A percentile compares a stretch with the other conserved stretches of the same genome.
Conservation (phyloP, 2,113 vertebrate genomes). For the Neogale vison region DNA sequence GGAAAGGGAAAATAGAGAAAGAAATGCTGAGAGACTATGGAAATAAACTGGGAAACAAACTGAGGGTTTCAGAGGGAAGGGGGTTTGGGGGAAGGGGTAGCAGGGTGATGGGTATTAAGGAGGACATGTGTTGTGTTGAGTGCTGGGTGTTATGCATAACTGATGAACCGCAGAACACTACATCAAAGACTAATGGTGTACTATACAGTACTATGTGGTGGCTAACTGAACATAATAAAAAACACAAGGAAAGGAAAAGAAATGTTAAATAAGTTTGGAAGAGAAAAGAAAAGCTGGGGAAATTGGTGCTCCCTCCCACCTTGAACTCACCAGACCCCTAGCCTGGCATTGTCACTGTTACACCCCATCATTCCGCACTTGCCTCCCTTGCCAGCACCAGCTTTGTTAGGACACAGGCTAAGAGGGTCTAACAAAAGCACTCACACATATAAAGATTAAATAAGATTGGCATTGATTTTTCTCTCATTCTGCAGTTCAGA, state of each 20-base stretch:
- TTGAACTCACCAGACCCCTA: neutral
- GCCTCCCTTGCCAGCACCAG: neutral
- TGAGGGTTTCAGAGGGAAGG: too few species aligned
- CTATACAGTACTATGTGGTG: neutral
- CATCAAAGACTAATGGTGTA: too few species aligned
- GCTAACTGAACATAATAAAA: too few species aligned
- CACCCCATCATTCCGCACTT: neutral
- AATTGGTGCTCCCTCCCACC: neutral
- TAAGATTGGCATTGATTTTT: neutral
- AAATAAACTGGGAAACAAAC: too few species aligned
- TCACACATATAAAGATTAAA: neutral
- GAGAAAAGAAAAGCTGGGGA: neutral
- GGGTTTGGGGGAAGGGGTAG: too few species aligned
- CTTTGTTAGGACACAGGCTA: neutral
- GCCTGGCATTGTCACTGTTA: neutral
- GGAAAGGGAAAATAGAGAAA: neutral
- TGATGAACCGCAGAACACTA: too few species aligned
- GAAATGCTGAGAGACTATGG: neutral
- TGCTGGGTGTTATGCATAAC: too few species aligned
- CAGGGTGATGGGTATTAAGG: too few species aligned
- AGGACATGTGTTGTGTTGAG: too few species aligned
- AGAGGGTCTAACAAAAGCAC: neutral
- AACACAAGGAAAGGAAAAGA: neutral
- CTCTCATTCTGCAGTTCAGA: neutral
- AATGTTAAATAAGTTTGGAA: neutral